Evolutionary conservation across 53 echinoderm and acorn worm species (phyloP).

Genomic region (Antedon mediterranea): DNA sequence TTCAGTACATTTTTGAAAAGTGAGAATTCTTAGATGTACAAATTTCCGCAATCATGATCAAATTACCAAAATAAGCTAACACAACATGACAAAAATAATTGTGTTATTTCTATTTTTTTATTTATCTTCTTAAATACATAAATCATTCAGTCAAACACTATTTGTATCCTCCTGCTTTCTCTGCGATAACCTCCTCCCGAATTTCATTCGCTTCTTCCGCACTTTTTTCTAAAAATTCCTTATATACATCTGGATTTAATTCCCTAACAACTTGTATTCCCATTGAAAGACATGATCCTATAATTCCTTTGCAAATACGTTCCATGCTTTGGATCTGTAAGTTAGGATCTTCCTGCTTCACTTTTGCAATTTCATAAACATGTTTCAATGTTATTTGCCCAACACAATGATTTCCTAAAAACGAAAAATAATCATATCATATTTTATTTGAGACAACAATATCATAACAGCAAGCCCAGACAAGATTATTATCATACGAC

Average conservation of each 20-base stretch:
- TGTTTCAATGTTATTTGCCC: conserved; percentile 76
- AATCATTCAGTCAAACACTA: too few relatives aligned
- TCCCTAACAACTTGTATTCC: conserved; percentile 56
- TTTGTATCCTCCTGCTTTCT: neutral
- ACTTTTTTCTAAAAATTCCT: conserved; percentile 24
- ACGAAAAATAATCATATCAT: too few relatives aligned
- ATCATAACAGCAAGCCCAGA: neutral
- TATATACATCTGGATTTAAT: conserved; percentile 25
- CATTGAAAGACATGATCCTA: conserved; percentile 55
- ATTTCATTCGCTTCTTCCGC: conserved; percentile 6
- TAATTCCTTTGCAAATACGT: conserved; percentile 56
- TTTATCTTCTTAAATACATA: too few relatives aligned
- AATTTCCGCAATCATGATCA: too few relatives aligned
- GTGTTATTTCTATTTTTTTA: too few relatives aligned
- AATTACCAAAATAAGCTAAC: too few relatives aligned
- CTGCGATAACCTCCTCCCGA: conserved; percentile 31
- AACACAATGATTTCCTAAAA: conserved; percentile 46
- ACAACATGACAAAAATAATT: too few relatives aligned
- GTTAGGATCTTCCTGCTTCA: conserved; percentile 59
- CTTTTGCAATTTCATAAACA: conserved; percentile 83
- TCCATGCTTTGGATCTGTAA: conserved; percentile 39
- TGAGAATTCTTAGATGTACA: too few relatives aligned
- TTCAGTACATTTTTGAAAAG: too few relatives aligned
- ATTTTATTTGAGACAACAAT: neutral
- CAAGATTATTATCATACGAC: too few relatives aligned